phyloP scores from a whole-genome alignment of 2,797 vertebrate genomes.

The Sebastes steindachneri region DNA sequence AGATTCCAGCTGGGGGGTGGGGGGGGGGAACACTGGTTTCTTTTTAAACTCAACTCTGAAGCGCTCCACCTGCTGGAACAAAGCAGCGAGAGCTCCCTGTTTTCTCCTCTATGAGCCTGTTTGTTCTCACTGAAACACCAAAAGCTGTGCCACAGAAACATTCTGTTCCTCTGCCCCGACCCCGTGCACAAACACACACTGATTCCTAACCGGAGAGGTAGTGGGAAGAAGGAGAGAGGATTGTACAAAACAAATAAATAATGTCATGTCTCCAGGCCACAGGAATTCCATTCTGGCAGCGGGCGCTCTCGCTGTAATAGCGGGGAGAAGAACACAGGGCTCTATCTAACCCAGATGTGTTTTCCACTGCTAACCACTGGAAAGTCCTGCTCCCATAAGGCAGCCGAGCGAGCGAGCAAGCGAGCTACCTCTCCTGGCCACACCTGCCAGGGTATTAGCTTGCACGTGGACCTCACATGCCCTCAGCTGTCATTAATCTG shows the following conservation, averaged over 20 bases:
- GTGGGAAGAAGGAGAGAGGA: conserved; percentile 82
- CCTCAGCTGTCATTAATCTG: conserved; percentile 66
- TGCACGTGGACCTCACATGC: conserved; percentile 65
- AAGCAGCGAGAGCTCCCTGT: conserved; percentile 40
- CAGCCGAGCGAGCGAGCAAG: conserved; percentile 3
- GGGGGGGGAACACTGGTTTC: conserved; percentile 32
- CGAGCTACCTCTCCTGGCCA: conserved; percentile 59
- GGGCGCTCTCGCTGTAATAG: conserved; percentile 81
- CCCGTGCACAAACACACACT: conserved; percentile 75
- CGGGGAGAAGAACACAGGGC: conserved; percentile 85
- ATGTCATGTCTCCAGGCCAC: conserved; percentile 90
- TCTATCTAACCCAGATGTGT: conserved; percentile 93
- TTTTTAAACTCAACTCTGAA: conserved; percentile 52
- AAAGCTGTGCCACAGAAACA: conserved; percentile 88
- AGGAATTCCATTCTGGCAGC: conserved; percentile 92
- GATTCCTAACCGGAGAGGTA: conserved; percentile 83
- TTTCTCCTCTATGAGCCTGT: conserved; percentile 67
- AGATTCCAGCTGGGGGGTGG: neutral
- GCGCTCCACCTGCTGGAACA: conserved; percentile 81
- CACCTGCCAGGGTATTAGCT: conserved; percentile 76
- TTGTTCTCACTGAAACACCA: conserved; percentile 71
- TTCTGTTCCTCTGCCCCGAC: conserved; percentile 89
- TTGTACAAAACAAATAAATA: conserved; percentile 90
- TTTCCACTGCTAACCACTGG: conserved; percentile 79
- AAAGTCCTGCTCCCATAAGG: conserved; percentile 74